phyloP scores from a whole-genome alignment of 2,113 vertebrate genomes.

The Pseudorasbora parva region DNA sequence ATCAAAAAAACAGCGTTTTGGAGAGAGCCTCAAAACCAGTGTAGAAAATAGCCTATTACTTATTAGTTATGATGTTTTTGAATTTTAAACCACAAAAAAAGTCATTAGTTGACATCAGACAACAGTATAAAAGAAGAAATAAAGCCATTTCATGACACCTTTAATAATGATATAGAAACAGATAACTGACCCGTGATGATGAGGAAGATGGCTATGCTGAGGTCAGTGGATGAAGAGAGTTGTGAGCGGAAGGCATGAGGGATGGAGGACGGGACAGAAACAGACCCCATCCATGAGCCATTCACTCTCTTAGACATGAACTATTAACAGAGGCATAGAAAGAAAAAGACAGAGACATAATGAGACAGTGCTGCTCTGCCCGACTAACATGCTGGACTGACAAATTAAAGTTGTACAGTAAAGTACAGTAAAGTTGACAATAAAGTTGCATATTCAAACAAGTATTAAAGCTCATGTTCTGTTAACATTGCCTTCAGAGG shows the following conservation, averaged over 20 bases:
- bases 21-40: no score
- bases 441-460: neutral
- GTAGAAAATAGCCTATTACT: no score
- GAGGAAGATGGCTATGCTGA: conserved; percentile 55
- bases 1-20: no score
- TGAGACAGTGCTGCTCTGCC: neutral
- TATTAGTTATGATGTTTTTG: no score
- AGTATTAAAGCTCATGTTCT: neutral
- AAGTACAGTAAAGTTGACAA: no score
- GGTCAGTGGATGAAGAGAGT: conserved; percentile 58
- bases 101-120: no score
- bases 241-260: conserved; percentile 58
- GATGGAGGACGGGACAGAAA: conserved; percentile 47
- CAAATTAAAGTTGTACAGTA: no score
- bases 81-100: no score
- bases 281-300: conserved; percentile 34
- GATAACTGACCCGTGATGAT: conserved; percentile 57
- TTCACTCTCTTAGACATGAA: conserved; percentile 51
- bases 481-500: no score
- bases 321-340: neutral
- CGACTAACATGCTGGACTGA: neutral
- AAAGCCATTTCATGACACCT: no score
- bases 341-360: neutral
- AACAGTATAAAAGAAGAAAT: no score
- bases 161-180: neutral